These are phyloP conservation scores for Lindbergichthys nudifrons DNA, from an alignment of 2,797 vertebrate genomes.

Conservation along the genomic window DNA sequence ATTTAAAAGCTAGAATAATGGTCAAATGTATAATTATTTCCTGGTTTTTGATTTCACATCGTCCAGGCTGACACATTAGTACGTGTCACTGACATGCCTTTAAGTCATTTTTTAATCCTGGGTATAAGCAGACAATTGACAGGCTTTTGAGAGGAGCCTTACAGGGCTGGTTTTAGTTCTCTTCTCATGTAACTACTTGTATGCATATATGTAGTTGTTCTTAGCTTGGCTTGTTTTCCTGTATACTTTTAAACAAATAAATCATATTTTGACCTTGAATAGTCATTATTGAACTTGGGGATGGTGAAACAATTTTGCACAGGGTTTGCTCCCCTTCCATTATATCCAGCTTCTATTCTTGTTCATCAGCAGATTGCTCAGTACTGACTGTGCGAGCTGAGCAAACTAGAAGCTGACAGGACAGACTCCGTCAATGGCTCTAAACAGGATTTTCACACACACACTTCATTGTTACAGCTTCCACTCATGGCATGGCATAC, in stretches of 20 bases:
- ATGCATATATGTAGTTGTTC: too few relatives aligned
- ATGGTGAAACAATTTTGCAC: background rate
- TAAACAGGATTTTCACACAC: background rate
- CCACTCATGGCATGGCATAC: background rate
- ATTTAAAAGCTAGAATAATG: background rate
- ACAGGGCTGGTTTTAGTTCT: conserved; percentile 1
- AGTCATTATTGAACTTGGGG: background rate
- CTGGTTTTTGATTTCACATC: conserved; percentile 7
- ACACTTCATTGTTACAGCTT: background rate
- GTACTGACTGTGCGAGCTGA: background rate
- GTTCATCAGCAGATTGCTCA: background rate
- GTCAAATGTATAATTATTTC: background rate
- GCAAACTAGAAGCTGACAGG: background rate
- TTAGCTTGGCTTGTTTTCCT: too few relatives aligned
- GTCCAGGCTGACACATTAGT: background rate
- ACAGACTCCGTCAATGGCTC: background rate
- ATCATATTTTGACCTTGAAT: background rate
- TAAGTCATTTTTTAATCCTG: conserved; percentile 28
- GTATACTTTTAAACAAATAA: background rate
- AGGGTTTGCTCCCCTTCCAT: background rate
- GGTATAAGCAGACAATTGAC: conserved; percentile 25
- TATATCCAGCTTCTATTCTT: background rate
- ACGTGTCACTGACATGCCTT: conserved; percentile 1
- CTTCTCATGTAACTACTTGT: background rate
- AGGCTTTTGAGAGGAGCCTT: conserved; percentile 20